Base-by-base conservation (phyloP, 2,888 invertebrate genomes). In the Uropetala carovei region DNA sequence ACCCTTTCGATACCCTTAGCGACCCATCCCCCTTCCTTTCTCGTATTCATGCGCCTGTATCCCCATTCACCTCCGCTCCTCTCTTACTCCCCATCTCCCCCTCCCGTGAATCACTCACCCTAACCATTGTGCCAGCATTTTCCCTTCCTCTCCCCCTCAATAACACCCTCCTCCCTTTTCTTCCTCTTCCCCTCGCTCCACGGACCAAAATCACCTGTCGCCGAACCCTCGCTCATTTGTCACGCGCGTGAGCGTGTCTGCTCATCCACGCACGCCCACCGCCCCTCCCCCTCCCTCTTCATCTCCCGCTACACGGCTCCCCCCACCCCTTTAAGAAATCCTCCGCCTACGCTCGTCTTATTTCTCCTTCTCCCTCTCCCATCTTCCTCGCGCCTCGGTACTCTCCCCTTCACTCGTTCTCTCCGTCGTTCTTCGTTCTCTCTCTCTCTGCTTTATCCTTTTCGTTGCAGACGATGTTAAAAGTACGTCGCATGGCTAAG, bases 201-300 rank as follows among this genome's bases (percentile, higher is more conserved):
- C 27, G 89, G 18, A n/a, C 18, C 43, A 27, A 68, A 89, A 68
- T 89, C 89, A 89, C 89, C 89, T 89, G 89, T 89, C 89, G 89
- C 89, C 89, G 27, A 30, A 27, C 68, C 89, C 89, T 64, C 89
- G n/a, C 89, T 89, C 89, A 89, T 89, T 89, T 89, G 89, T 89
- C 89, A 89, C 89, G 43, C 89, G 89, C 89, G 86, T 84, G 84
- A 84, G 84, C 85, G 85, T 86, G 86, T 86, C 86, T 86, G 60
- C 86, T 86, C 60, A 27, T 22, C 86, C 27, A n/a, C 82, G 82
- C 82, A 82, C 82, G 82, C 82, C 82, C 82, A 75, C 75, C 75
- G n/a, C 75, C 16, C 64, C n/a, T n/a, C n/a, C 5, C 11, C 7
- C 64, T 13, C 7, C 64, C 64, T 7, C 64, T n/a, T 18, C 64